Evolutionary conservation across 2,888 invertebrate species (phyloP).

Genomic region (Selenia dentaria): DNA sequence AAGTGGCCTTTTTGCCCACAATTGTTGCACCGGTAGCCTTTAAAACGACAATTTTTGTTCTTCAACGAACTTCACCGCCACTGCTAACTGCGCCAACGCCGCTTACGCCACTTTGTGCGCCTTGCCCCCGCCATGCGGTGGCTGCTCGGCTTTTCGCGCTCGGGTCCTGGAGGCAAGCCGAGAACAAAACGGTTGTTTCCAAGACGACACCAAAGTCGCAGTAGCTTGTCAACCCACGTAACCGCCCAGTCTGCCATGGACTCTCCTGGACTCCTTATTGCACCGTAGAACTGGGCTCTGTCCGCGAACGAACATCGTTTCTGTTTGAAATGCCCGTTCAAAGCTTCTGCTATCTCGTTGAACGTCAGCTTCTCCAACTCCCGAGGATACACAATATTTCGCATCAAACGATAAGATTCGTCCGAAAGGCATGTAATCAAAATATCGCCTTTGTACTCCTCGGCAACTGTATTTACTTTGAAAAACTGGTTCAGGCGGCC

Average conservation of each 20-base stretch:
- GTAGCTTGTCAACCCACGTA: background rate
- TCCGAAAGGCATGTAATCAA: background rate
- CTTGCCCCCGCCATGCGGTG: background rate
- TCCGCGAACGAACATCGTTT: background rate
- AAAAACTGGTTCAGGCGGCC: background rate
- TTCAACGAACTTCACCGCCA: no score
- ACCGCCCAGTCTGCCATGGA: background rate
- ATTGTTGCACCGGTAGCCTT: no score
- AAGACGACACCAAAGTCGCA: background rate
- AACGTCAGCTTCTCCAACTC: background rate
- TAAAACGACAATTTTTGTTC: conserved; percentile 21
- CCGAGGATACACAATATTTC: background rate
- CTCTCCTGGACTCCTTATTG: background rate
- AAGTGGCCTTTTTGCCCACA: conserved; percentile 22
- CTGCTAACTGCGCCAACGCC: no score
- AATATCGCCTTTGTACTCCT: background rate
- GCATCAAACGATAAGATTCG: background rate
- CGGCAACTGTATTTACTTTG: background rate
- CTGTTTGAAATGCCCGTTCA: background rate
- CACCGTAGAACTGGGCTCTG: background rate
- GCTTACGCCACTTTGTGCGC: no score
- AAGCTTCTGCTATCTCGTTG: background rate
- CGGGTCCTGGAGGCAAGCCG: conserved; percentile 17
- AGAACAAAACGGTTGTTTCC: conserved; percentile 12
- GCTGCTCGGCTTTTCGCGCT: conserved; percentile 8